Percentiles rank a stretch among this genome's conserved stretches.
Evolutionary conservation across 2,113 vertebrate species (phyloP).

Genomic region (Mesoclemmys tuberculata): DNA sequence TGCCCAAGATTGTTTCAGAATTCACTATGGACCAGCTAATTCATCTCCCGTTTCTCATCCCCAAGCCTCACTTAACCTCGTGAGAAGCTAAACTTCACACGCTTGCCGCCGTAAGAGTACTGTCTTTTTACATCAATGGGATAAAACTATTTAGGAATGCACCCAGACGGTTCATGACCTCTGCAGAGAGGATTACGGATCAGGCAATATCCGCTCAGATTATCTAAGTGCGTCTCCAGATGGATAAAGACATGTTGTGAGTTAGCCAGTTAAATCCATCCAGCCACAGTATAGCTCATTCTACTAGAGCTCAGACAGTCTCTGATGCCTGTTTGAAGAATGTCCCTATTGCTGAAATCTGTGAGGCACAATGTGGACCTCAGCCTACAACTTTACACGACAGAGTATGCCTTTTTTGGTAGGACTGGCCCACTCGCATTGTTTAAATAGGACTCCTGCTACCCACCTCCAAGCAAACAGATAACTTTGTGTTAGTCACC

Average conservation of each 20-base stretch:
- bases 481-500: not conserved
- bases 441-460: not conserved
- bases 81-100: not conserved
- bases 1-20: not conserved
- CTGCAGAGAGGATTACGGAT: not conserved
- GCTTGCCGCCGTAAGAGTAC: not conserved
- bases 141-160: not conserved
- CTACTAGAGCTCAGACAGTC: no score
- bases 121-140: not conserved
- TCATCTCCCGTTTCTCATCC: not conserved
- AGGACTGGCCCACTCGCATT: not conserved
- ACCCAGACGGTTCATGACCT: not conserved
- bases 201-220: not conserved
- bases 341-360: no score
- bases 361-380: no score
- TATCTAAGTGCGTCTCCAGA: not conserved
- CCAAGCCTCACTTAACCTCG: not conserved
- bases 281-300: not conserved
- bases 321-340: no score
- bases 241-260: not conserved
- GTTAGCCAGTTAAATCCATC: not conserved
- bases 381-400: no score
- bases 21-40: not conserved
- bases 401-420: not conserved
- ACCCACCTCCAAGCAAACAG: not conserved